phyloP scores from a whole-genome alignment of 2,113 vertebrate species.

The Solea senegalensis region DNA sequence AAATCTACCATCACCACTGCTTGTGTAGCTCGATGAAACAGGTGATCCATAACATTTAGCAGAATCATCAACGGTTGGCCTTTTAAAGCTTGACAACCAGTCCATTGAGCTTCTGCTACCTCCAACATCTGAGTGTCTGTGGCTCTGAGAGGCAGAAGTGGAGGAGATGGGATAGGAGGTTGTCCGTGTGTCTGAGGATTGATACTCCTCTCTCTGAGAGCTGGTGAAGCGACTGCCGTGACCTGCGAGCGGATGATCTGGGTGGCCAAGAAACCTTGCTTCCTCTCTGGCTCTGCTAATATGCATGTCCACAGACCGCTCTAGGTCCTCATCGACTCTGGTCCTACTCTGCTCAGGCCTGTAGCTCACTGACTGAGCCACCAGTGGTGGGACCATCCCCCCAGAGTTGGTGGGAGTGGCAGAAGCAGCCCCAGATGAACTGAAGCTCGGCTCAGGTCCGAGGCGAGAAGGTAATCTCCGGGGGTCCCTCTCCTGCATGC shows the following conservation, averaged over 20 bases:
- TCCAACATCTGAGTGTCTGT: conserved; percentile 27
- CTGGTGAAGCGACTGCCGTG: conserved; percentile 75
- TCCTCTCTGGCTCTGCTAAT: conserved; percentile 78
- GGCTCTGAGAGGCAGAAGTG: conserved; percentile 7
- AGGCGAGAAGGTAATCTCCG: conserved; percentile 59
- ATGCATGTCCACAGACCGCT: conserved; percentile 70
- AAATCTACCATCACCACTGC: neutral
- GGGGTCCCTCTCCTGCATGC: conserved; percentile 76
- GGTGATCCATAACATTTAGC: conserved; percentile 45
- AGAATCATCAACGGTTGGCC: conserved; percentile 12
- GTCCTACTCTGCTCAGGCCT: conserved; percentile 63
- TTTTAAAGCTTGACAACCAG: conserved; percentile 59
- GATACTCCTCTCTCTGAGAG: conserved; percentile 63
- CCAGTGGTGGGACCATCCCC: conserved; percentile 14
- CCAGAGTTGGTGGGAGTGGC: conserved; percentile 10
- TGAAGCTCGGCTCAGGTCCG: conserved; percentile 50
- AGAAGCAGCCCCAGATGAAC: conserved; percentile 16
- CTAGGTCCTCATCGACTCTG: conserved; percentile 43
- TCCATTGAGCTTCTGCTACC: conserved; percentile 42
- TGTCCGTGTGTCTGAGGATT: conserved; percentile 11
- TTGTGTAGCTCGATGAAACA: conserved; percentile 42
- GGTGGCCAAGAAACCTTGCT: conserved; percentile 79
- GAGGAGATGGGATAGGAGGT: conserved; percentile 24
- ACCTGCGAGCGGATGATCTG: conserved; percentile 68
- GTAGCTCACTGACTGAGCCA: conserved; percentile 70